phyloP scores from a whole-genome alignment of 2,113 vertebrate species.

The Mirounga angustirostris region DNA sequence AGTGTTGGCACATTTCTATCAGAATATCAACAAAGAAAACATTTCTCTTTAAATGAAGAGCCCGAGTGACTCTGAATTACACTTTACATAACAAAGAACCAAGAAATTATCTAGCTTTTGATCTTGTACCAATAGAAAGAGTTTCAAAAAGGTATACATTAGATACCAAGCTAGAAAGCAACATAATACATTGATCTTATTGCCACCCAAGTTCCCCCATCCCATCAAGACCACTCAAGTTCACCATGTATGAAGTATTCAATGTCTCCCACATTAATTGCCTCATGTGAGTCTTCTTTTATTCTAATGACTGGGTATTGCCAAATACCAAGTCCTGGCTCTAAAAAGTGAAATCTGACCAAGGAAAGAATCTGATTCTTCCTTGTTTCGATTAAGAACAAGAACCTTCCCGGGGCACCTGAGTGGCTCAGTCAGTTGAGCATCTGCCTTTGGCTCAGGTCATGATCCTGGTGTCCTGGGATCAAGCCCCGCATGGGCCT shows the following conservation, averaged over 20 bases:
- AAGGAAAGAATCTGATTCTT: not conserved
- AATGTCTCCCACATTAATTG: constrained; percentile 34
- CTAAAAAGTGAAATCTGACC: constrained; percentile 22
- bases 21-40: constrained; percentile 8
- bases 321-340: not conserved
- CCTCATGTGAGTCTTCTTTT: not conserved
- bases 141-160: not conserved
- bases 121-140: not conserved
- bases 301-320: constrained; percentile 9
- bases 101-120: constrained; percentile 16
- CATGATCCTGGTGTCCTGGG: too few relatives aligned
- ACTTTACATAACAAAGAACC: constrained; percentile 22
- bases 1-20: not conserved
- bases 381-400: not conserved
- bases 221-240: constrained; percentile 7
- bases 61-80: constrained; percentile 31
- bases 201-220: not conserved
- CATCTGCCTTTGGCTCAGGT: too few relatives aligned
- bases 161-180: not conserved
- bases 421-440: too few relatives aligned
- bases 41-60: constrained; percentile 53
- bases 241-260: not conserved
- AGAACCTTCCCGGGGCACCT: not conserved
- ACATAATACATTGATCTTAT: not conserved
- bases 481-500: too few relatives aligned